These are phyloP conservation scores for Trematomus loennbergii DNA, from an alignment of 2,113 vertebrate species.

Conservation along the genomic window DNA sequence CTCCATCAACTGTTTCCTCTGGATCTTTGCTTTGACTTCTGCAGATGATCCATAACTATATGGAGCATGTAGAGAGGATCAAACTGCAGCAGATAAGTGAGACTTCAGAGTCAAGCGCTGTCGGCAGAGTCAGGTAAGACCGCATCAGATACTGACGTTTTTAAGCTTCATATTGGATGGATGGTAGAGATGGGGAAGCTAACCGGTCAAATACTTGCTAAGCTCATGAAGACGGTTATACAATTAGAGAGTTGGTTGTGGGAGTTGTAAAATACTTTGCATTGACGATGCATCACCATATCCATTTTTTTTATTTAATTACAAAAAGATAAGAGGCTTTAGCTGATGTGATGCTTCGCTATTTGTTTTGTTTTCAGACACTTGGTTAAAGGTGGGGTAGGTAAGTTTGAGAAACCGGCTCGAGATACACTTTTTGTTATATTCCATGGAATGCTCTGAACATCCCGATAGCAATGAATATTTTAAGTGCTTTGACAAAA, in stretches of 20 bases:
- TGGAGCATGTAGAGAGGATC: constrained; percentile 96
- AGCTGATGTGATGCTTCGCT: not conserved
- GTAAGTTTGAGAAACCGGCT: no score
- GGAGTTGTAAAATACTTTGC: not conserved
- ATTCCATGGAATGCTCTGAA: no score
- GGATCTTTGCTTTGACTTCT: constrained; percentile 11
- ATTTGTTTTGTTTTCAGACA: no score
- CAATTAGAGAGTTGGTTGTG: not conserved
- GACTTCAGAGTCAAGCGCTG: constrained; percentile 65
- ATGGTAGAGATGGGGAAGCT: no score
- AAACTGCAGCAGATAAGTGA: constrained; percentile 92
- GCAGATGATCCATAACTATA: constrained; percentile 99
- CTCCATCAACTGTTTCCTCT: not conserved
- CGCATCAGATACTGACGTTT: not conserved
- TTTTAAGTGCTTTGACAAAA: no score
- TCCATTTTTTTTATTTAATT: not conserved
- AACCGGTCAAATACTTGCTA: not conserved
- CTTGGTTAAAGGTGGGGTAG: no score
- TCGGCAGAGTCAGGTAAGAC: constrained; percentile 78
- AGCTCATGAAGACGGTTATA: not conserved
- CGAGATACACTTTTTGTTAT: no score
- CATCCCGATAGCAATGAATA: no score
- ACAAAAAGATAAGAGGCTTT: not conserved
- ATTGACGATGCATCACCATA: not conserved
- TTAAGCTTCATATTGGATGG: not conserved